Conservation (phyloP, 2,113 vertebrate genomes). For the Chelonoidis abingdonii region DNA sequence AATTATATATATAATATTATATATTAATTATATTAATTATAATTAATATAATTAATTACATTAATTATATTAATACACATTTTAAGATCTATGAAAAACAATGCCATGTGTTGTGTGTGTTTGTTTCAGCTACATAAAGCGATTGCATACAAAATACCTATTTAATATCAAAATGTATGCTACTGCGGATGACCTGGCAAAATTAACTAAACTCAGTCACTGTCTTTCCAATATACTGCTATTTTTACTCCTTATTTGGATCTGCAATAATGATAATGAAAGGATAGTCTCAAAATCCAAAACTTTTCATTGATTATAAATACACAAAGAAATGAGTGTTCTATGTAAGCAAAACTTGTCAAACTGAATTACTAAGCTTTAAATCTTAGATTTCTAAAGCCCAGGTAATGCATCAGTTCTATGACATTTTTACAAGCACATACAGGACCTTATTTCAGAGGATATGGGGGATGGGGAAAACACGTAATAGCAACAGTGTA, state of each 20-base stretch:
- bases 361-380: background rate
- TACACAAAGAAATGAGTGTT: background rate
- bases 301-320: background rate
- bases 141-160: background rate
- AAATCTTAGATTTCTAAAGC: background rate
- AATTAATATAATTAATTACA: too few species aligned
- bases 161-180: background rate
- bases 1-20: too few species aligned
- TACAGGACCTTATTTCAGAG: background rate
- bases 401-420: background rate
- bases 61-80: background rate
- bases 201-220: background rate
- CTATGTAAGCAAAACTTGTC: background rate
- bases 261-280: background rate
- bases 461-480: background rate
- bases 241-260: background rate
- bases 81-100: background rate
- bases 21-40: too few species aligned
- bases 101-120: background rate
- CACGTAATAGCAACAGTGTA: background rate
- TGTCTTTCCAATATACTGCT: background rate
- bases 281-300: background rate
- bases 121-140: background rate
- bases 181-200: background rate
- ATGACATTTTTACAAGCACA: background rate